These are phyloP conservation scores for Lepidothrix coronata DNA, from an alignment of 2,113 vertebrate genomes.

Conservation along the genomic window DNA sequence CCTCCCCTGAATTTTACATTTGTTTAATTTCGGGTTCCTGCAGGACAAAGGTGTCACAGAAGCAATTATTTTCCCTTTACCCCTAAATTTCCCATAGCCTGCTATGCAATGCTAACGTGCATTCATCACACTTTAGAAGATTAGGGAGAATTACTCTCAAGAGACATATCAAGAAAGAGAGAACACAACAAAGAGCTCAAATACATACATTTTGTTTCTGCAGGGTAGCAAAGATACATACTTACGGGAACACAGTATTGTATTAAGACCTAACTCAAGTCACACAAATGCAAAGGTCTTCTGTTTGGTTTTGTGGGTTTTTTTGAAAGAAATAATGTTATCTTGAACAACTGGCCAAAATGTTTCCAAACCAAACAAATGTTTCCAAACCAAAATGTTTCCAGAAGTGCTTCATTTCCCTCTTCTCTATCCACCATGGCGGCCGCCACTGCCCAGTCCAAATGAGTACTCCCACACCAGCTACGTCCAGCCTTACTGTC, in stretches of 20 bases:
- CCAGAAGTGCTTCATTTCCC: background rate
- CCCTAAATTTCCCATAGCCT: background rate
- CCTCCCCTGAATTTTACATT: background rate
- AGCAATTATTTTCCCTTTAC: background rate
- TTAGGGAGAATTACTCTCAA: background rate
- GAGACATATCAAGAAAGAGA: background rate
- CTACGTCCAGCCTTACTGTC: background rate
- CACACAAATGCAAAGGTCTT: background rate
- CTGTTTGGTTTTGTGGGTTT: background rate
- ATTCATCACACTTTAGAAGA: background rate
- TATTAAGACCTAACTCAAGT: background rate
- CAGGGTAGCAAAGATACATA: background rate
- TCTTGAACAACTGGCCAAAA: background rate
- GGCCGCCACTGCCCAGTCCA: background rate
- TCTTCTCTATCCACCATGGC: rapidly evolving
- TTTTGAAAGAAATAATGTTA: background rate
- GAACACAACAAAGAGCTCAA: background rate
- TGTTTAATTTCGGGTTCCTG: background rate
- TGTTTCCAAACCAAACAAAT: background rate
- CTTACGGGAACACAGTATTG: background rate
- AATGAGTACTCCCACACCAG: background rate
- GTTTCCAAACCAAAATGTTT: background rate
- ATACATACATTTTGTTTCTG: background rate
- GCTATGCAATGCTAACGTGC: background rate
- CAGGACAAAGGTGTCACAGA: background rate